Evolutionary conservation across 1,140 invertebrate genomes (phyloP).

Genomic region (Drosophila miranda): DNA sequence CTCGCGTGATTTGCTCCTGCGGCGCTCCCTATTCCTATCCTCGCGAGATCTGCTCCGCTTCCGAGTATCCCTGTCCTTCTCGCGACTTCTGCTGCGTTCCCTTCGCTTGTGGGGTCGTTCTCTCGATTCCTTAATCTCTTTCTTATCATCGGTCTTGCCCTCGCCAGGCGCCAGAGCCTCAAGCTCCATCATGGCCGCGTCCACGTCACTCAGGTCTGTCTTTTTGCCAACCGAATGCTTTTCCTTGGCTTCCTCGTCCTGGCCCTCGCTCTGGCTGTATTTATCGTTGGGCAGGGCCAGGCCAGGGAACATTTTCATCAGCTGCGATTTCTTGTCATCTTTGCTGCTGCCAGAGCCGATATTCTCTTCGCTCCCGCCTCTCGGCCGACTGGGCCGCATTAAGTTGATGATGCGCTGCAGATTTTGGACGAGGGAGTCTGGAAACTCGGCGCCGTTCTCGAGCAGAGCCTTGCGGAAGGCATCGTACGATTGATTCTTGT

Average conservation of each 20-base stretch:
- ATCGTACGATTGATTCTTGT: conserved; percentile 93
- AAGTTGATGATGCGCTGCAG: conserved; percentile 96
- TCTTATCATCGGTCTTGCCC: conserved; percentile 49
- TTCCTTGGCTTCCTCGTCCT: conserved; percentile 70
- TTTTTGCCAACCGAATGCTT: conserved; percentile 69
- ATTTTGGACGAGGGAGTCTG: conserved; percentile 96
- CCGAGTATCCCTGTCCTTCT: conserved; percentile 11
- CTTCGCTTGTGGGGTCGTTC: conserved; percentile 37
- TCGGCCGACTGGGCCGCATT: conserved; percentile 87
- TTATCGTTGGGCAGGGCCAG: conserved; percentile 94
- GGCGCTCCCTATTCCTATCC: conserved; percentile 15
- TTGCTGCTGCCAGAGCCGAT: neutral
- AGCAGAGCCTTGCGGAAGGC: conserved; percentile 92
- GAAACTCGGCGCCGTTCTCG: conserved; percentile 97
- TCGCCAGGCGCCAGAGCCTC: conserved; percentile 91
- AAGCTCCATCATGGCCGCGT: conserved; percentile 93
- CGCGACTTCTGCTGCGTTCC: conserved; percentile 40
- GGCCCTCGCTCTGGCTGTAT: conserved; percentile 82
- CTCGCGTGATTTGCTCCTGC: conserved; percentile 27
- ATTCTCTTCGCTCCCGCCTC: conserved; percentile 36
- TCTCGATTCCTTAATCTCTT: conserved; percentile 56
- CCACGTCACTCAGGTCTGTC: conserved; percentile 83
- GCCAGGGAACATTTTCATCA: conserved; percentile 92
- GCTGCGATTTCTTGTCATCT: conserved; percentile 58
- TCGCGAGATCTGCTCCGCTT: conserved; percentile 15